These are phyloP conservation scores for Scaptomyza polygonia DNA, from an alignment of 2,888 invertebrate genomes.

Conservation along the genomic window DNA sequence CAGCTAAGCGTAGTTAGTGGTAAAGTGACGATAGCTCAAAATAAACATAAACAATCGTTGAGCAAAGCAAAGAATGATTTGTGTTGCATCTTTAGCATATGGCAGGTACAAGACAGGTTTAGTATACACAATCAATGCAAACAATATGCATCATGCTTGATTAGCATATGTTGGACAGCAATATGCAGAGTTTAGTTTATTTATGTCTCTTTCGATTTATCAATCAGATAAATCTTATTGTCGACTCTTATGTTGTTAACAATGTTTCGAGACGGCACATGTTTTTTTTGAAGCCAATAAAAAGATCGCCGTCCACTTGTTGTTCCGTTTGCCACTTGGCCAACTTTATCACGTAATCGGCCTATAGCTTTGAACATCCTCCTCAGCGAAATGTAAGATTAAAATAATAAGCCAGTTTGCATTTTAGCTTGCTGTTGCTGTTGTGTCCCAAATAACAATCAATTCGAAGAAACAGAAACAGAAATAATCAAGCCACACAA, in stretches of 20 bases:
- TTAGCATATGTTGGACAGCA: too few species aligned
- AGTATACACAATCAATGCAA: too few species aligned
- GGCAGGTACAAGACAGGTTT: too few species aligned
- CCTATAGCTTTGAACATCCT: conserved; percentile 37
- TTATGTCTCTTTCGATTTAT: too few species aligned
- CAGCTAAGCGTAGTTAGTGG: conserved; percentile 27
- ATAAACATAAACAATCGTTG: too few species aligned
- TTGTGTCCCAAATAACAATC: conserved; percentile 20
- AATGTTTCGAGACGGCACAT: background rate
- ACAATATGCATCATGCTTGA: too few species aligned
- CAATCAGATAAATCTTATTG: too few species aligned
- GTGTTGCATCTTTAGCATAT: too few species aligned
- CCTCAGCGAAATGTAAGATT: conserved; percentile 34
- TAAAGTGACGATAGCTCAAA: conserved; percentile 21
- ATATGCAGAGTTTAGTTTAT: too few species aligned
- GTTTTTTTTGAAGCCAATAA: conserved; percentile 4
- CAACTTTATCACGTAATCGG: conserved; percentile 47
- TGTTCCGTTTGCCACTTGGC: conserved; percentile 29
- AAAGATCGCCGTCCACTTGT: conserved; percentile 25
- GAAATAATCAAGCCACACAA: conserved; percentile 26
- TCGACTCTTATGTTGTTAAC: too few species aligned
- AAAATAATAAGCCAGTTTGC: conserved; percentile 38
- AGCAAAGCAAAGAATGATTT: too few species aligned
- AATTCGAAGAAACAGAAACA: conserved; percentile 14
- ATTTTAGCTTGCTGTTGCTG: conserved; percentile 10